These are phyloP conservation scores for Cariama cristata DNA, from an alignment of 2,113 vertebrate genomes.

Conservation along the genomic window DNA sequence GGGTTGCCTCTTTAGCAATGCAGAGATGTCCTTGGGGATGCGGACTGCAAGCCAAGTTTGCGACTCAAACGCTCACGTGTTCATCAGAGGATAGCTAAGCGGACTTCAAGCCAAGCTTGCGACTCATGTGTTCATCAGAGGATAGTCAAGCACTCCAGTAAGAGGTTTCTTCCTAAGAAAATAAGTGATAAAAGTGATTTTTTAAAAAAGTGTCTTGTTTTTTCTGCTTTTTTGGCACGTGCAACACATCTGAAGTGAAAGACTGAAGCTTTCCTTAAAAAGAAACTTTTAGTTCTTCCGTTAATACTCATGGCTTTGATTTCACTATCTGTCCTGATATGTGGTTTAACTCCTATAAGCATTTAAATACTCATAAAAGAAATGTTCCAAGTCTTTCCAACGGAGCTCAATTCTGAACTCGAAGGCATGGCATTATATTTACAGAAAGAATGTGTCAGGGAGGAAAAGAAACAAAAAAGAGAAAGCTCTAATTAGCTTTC, in stretches of 20 bases:
- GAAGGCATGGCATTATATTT: background rate
- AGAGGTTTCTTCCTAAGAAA: background rate
- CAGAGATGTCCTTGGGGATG: background rate
- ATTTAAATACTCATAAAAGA: background rate
- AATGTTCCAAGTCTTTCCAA: background rate
- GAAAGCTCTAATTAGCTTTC: background rate
- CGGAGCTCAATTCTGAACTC: background rate
- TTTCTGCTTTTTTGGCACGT: background rate
- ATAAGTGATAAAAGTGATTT: background rate
- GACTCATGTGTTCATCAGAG: background rate
- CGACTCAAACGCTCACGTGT: rapidly evolving
- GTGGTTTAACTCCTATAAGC: background rate
- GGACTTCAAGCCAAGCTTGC: background rate
- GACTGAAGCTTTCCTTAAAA: background rate
- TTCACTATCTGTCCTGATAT: background rate
- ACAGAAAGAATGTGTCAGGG: background rate
- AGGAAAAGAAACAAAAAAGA: background rate
- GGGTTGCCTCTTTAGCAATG: too few species aligned
- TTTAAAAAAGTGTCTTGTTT: background rate
- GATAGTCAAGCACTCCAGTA: background rate
- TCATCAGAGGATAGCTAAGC: background rate
- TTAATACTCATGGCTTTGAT: background rate
- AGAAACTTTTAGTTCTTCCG: background rate
- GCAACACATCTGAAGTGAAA: background rate
- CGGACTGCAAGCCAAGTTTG: background rate